A percentile compares a stretch with the other conserved stretches of the same genome.
phyloP scores from a whole-genome alignment of 92 coral and sea anemone species.

The Paramuricea clavata region DNA sequence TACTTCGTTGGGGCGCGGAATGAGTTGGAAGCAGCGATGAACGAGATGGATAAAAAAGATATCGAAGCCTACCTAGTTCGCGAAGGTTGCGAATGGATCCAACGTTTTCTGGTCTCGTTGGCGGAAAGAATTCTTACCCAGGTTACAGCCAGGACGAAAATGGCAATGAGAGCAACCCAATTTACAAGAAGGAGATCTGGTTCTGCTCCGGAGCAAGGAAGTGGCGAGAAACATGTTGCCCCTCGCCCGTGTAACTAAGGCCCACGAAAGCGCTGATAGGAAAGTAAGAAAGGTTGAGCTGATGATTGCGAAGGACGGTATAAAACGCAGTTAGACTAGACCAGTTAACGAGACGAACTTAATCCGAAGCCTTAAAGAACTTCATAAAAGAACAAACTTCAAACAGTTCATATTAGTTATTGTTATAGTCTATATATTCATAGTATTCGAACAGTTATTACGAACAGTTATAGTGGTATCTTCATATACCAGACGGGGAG shows the following conservation, averaged over 20 bases:
- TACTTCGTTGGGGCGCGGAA: no score
- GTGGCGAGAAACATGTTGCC: neutral
- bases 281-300: no score
- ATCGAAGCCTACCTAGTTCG: no score
- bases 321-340: constrained; percentile 14
- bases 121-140: neutral
- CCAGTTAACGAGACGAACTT: constrained; percentile 43
- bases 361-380: neutral
- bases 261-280: no score
- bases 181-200: neutral
- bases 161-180: neutral
- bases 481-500: constrained; percentile 66
- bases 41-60: no score
- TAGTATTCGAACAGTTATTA: no score
- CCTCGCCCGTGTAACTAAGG: no score
- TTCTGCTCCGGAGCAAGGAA: neutral
- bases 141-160: neutral
- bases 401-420: no score
- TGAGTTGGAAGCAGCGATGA: no score
- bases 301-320: neutral
- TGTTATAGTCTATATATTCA: no score
- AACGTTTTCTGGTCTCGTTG: neutral
- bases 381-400: neutral
- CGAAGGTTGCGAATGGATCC: no score
- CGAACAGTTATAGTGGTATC: constrained; percentile 54